These are phyloP conservation scores for Garrulus glandarius DNA, from an alignment of 2,797 vertebrate species.

Conservation along the genomic window DNA sequence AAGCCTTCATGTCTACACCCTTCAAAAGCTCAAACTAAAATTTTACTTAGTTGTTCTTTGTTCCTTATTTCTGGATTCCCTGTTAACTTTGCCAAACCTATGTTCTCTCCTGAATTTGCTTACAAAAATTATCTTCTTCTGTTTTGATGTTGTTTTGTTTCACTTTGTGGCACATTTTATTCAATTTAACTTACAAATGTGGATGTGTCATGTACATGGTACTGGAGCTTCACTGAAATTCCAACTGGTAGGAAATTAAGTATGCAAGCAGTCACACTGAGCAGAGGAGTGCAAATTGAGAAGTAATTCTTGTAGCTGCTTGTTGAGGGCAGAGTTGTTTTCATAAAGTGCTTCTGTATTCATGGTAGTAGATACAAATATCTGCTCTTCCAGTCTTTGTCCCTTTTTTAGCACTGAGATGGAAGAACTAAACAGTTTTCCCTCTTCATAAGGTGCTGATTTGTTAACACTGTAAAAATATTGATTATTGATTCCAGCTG, in stretches of 20 bases:
- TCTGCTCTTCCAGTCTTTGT: neutral
- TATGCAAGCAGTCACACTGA: neutral
- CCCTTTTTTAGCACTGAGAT: neutral
- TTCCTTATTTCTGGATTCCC: neutral
- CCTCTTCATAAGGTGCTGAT: neutral
- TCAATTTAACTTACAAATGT: neutral
- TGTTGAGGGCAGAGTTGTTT: neutral
- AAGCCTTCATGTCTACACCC: neutral
- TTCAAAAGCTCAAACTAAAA: neutral
- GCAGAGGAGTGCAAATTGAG: neutral
- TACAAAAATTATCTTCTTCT: neutral
- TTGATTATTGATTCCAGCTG: neutral
- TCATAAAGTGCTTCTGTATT: neutral
- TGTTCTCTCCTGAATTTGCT: neutral
- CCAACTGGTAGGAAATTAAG: neutral
- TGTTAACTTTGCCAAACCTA: neutral
- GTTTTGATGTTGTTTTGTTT: neutral
- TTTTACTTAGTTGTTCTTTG: neutral
- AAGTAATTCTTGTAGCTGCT: neutral
- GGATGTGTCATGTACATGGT: neutral
- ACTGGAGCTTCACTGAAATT: neutral
- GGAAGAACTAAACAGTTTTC: neutral
- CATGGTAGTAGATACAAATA: neutral
- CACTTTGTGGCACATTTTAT: neutral
- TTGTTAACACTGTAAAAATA: neutral